Percentiles rank a stretch among this genome's conserved stretches.
These are phyloP conservation scores for Peromyscus aztecus DNA, from an alignment of 2,797 vertebrate species.

Conservation along the genomic window DNA sequence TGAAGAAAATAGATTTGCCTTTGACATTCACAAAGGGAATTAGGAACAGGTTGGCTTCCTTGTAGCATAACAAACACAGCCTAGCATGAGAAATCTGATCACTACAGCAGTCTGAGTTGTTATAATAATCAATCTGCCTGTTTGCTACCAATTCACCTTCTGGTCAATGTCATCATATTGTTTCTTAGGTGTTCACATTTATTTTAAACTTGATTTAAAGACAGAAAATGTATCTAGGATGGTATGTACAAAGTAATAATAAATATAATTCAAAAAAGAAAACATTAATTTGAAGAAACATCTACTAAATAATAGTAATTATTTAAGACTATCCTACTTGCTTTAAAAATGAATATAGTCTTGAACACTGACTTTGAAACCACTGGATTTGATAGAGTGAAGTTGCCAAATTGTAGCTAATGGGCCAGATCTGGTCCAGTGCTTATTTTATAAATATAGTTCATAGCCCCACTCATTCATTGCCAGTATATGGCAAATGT, in stretches of 20 bases:
- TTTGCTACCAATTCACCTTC: conserved; percentile 59
- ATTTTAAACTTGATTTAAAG: conserved; percentile 61
- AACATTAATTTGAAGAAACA: conserved; percentile 40
- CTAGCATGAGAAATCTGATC: conserved; percentile 57
- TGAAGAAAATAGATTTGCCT: conserved; percentile 65
- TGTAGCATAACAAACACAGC: conserved; percentile 54
- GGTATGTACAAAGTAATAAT: background rate
- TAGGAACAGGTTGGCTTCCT: conserved; percentile 29
- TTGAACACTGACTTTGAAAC: background rate
- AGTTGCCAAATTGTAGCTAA: background rate
- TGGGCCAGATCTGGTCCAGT: background rate
- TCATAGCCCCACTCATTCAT: background rate
- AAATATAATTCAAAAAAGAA: background rate
- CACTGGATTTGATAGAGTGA: background rate
- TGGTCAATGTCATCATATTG: conserved; percentile 56
- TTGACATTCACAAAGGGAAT: conserved; percentile 62
- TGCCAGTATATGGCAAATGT: background rate
- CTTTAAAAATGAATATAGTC: background rate
- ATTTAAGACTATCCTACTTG: background rate
- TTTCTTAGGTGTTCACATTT: conserved; percentile 56
- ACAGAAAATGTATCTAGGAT: background rate
- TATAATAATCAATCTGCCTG: conserved; percentile 58
- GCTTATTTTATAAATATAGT: conserved; percentile 44
- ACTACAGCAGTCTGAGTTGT: conserved; percentile 1
- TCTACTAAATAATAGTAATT: background rate